Base-by-base conservation (phyloP, 2,113 vertebrate species). In the Bufo bufo region DNA sequence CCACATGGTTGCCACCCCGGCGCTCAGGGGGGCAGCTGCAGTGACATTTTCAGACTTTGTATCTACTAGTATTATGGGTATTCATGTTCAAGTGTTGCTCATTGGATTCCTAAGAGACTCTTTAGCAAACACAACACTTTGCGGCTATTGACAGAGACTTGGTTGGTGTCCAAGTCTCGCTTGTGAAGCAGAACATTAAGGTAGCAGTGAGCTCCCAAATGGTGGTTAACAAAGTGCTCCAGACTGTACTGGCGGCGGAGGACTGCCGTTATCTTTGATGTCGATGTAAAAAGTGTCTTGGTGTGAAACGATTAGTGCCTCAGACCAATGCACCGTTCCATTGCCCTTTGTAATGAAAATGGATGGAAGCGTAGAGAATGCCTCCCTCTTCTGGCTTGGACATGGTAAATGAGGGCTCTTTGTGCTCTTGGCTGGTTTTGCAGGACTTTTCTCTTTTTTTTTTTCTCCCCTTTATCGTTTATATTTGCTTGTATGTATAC, bases 351-450 rank as follows among this genome's bases (percentile, higher is more conserved):
- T 90, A 82, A 50, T 89, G 9, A 77, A 7, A 89, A 84, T 82
- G 43, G 56, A 87, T 33, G 86, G 85, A 85, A 59, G 16, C n/a
- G 74, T 50, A 82, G 79, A 69, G 83, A 69, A 77, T 90, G 85
- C 20, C 59, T 86, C 90, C 89, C 58, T 85, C 0, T 12, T 88
- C 89, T 90, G 72, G 83, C 88, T 89, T 91, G 75, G 82, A 82
- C 85, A 82, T 87, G 52, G 58, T 84, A 90, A 89, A 56, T 77
- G 86, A 75, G 69, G 49, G 87, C 45, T 65, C 87, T 91, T 86
- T 82, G 61, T 82, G 45, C 47, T 75, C 6, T 23, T 52, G 50
- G 69, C 77, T 74, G 19, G 6, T 71, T 65, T 52, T 86, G 74
- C 4, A 71, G 23, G 66, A 71, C 23, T 71, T 71, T 71, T 33